Conservation (phyloP, 1,140 invertebrate species). For the Drosophila kohkoa region DNA sequence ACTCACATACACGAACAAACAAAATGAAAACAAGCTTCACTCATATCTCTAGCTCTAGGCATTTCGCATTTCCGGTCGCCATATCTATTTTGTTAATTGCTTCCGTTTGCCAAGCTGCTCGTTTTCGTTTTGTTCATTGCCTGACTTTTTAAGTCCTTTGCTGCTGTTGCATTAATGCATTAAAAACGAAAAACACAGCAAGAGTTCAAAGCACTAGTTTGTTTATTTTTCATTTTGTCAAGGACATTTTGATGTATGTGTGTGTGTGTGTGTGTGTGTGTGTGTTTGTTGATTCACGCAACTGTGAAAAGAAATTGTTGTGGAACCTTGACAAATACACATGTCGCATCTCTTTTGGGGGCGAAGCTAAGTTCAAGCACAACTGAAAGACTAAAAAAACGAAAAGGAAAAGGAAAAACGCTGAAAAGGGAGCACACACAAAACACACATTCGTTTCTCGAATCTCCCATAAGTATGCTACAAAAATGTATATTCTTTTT, state of each 20-base stretch:
- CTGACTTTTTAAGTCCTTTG: not conserved
- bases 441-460: not conserved
- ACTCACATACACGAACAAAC: too few relatives aligned
- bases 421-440: not conserved
- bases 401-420: not conserved
- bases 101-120: slow-evolving; percentile 15
- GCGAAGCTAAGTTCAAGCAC: slow-evolving; percentile 26
- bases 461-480: slow-evolving; percentile 19
- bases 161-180: slow-evolving; percentile 6
- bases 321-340: slow-evolving; percentile 28
- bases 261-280: slow-evolving; percentile 16
- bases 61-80: slow-evolving; percentile 29
- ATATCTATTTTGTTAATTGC: slow-evolving; percentile 43
- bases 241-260: slow-evolving; percentile 8
- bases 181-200: not conserved
- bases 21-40: too few relatives aligned
- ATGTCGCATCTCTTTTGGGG: slow-evolving; percentile 22
- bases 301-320: slow-evolving; percentile 5
- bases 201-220: not conserved
- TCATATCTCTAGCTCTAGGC: too few relatives aligned
- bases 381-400: slow-evolving; percentile 7
- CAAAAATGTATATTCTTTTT: not conserved
- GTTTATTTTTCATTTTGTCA: not conserved
- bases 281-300: slow-evolving; percentile 5
- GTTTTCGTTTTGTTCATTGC: too few relatives aligned